Conservation (phyloP, 64 coral and sea anemone species). For the Platygyra sinensis region DNA sequence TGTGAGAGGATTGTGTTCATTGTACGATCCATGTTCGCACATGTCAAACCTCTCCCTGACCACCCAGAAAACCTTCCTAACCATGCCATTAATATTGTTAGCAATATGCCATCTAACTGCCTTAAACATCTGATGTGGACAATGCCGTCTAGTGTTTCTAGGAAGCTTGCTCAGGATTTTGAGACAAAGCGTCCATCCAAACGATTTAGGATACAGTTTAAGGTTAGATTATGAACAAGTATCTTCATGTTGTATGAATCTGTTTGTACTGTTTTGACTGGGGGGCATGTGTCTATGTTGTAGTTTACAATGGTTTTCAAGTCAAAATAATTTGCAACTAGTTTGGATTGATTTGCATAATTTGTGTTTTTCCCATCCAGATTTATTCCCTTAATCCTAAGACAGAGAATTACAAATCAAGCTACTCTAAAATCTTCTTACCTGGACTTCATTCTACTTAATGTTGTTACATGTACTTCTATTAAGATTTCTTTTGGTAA, state of each 20-base stretch:
- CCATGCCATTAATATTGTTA: constrained; percentile 84
- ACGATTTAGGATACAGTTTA: constrained; percentile 55
- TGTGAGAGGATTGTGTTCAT: constrained; percentile 84
- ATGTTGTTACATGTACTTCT: no score
- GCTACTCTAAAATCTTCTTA: no score
- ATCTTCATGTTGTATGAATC: background rate
- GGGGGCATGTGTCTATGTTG: no score
- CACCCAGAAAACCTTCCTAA: constrained; percentile 82
- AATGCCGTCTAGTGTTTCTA: constrained; percentile 72
- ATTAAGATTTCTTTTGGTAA: no score
- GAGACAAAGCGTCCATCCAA: constrained; percentile 39
- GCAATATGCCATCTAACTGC: constrained; percentile 78
- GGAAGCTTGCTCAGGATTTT: constrained; percentile 61
- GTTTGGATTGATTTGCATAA: no score
- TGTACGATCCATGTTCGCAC: constrained; percentile 70
- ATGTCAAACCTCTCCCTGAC: constrained; percentile 48
- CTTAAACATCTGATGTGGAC: constrained; percentile 69
- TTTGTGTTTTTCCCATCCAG: no score
- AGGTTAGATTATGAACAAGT: constrained; percentile 2
- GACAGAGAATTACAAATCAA: no score
- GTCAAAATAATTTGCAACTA: no score
- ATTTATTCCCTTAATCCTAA: no score
- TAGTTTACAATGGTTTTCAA: no score
- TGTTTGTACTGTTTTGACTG: background rate
- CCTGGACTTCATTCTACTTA: no score